Conservation (phyloP, 1,140 invertebrate species). For the Helicoverpa zea region DNA sequence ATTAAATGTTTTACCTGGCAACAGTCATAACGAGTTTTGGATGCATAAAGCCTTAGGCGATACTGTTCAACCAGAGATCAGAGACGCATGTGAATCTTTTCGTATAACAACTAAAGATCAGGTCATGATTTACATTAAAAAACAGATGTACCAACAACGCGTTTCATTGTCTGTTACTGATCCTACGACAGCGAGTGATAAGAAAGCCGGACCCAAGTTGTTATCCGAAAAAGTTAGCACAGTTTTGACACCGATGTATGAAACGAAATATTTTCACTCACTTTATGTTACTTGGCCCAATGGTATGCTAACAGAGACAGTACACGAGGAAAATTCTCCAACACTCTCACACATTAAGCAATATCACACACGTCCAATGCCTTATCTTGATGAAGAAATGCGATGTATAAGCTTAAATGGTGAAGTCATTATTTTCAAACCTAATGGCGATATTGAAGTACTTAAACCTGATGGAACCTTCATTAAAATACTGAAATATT, state of each 20-base stretch:
- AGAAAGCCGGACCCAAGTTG: not conserved
- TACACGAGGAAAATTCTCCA: slow-evolving; percentile 73
- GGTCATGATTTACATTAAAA: slow-evolving; percentile 79
- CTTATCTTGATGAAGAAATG: slow-evolving; percentile 70
- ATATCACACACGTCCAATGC: slow-evolving; percentile 67
- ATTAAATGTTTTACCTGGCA: slow-evolving; percentile 71
- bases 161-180: slow-evolving; percentile 41
- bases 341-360: slow-evolving; percentile 85
- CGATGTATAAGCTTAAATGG: slow-evolving; percentile 79
- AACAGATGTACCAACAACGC: slow-evolving; percentile 65
- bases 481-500: slow-evolving; percentile 73
- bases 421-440: slow-evolving; percentile 80
- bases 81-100: slow-evolving; percentile 67
- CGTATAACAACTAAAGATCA: slow-evolving; percentile 71
- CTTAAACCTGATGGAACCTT: slow-evolving; percentile 71
- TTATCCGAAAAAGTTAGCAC: slow-evolving; percentile 26
- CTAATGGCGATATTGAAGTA: slow-evolving; percentile 70
- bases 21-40: slow-evolving; percentile 72
- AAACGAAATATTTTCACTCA: slow-evolving; percentile 70
- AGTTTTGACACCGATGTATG: slow-evolving; percentile 49
- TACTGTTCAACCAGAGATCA: slow-evolving; percentile 58
- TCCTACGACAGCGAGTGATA: not conserved
- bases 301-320: slow-evolving; percentile 84
- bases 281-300: slow-evolving; percentile 85
- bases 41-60: slow-evolving; percentile 70